These are phyloP conservation scores for Orchesellides sinensis DNA, from an alignment of 2,888 invertebrate species.

Conservation along the genomic window DNA sequence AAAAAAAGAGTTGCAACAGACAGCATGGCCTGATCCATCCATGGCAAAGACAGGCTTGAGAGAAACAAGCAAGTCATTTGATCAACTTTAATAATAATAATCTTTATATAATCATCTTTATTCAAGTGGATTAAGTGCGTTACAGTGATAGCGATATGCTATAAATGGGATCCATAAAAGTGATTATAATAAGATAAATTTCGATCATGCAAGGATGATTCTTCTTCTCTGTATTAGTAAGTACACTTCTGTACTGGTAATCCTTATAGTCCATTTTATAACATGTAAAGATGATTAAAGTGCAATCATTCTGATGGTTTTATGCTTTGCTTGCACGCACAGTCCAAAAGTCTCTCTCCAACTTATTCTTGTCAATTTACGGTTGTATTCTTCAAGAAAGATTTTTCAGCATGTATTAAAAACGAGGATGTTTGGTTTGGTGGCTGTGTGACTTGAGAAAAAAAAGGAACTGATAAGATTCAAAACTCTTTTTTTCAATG, in stretches of 20 bases:
- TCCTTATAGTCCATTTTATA: too few species aligned
- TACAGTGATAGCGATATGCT: conserved; percentile 25
- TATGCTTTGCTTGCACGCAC: not conserved
- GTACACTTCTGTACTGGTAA: not conserved
- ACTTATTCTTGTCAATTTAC: not conserved
- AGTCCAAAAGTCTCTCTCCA: too few species aligned
- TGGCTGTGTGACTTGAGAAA: not conserved
- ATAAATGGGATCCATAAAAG: conserved; percentile 50
- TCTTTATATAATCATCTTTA: conserved; percentile 16
- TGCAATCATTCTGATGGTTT: not conserved
- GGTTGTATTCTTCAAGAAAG: not conserved
- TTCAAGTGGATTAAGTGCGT: conserved; percentile 35
- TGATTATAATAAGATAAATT: conserved; percentile 60
- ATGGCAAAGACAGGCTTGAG: too few species aligned
- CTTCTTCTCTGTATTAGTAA: not conserved
- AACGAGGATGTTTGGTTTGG: not conserved
- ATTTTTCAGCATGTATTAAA: not conserved
- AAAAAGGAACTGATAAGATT: conserved; percentile 28
- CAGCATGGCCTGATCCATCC: not conserved
- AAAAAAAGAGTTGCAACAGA: not conserved
- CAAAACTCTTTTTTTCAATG: conserved; percentile 33
- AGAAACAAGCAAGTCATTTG: conserved; percentile 16
- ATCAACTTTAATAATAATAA: conserved; percentile 47
- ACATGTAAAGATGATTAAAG: too few species aligned
- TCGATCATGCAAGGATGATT: conserved; percentile 17